Evolutionary conservation across 2,797 vertebrate species (phyloP).

Genomic region (Eleutherodactylus coqui): DNA sequence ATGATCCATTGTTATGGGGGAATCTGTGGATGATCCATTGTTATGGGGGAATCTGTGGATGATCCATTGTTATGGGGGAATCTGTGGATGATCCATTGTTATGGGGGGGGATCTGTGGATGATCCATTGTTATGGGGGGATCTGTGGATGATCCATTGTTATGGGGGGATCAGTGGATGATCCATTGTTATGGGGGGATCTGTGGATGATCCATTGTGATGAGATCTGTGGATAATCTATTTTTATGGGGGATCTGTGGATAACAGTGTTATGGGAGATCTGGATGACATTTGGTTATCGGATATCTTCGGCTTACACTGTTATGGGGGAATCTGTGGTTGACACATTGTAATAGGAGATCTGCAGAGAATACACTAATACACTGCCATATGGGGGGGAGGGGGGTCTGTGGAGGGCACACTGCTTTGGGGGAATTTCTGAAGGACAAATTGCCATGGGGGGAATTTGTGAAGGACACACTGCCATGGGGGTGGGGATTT

Average conservation of each 20-base stretch:
- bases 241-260: not conserved
- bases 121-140: not conserved
- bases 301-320: not conserved
- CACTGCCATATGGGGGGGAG: no score
- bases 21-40: not conserved
- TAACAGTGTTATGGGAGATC: not conserved
- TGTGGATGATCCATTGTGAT: not conserved
- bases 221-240: not conserved
- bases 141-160: not conserved
- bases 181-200: constrained; percentile 2
- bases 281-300: not conserved
- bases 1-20: not conserved
- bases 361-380: not conserved
- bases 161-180: not conserved
- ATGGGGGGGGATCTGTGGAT: not conserved
- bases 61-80: not conserved
- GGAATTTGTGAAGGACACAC: no score
- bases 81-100: not conserved
- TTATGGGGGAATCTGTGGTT: not conserved
- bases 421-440: no score
- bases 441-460: no score
- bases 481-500: no score
- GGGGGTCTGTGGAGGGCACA: no score
- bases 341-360: not conserved
- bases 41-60: not conserved